Base-by-base conservation (phyloP, 2,113 vertebrate genomes). In the Hyperoodon ampullatus region DNA sequence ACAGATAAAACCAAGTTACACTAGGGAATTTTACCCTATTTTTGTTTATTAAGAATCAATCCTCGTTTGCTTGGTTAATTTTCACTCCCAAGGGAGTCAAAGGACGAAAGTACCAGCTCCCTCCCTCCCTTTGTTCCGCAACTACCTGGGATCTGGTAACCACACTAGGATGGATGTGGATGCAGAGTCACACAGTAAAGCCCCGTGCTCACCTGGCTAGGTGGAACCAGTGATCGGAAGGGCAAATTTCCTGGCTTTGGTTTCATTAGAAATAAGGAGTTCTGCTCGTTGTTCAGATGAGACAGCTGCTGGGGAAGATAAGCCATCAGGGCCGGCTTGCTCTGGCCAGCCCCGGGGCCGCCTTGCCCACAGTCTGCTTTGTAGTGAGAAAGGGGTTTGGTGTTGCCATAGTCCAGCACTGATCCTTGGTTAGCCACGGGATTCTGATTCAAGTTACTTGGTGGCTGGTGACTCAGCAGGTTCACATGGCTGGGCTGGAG, bases 351-450 rank as follows among this genome's bases (percentile, higher is more conserved):
- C 6, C 98, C 98, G 0, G 98, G 96, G 3, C 98, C 98, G 61
- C 93, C 98, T 97, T 97, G 99, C 9, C 98, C 98, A 92, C 98
- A 99, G 92, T 99, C 99, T 1, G 98, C 99, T 98, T 99, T 99
- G 81, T 99, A 99, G 98, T 99, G 99, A 8, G 99, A 99, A 94
- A 99, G 99, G 66, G 99, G 99, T 96, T 99, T 99, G 93, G 99
- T 99, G 98, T 99, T 99, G 95, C 98, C 99, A 65, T 99, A 99
- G 98, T 99, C 99, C 58, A 99, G 98, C 98, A 99, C 97, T 0
- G 99, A 94, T 7, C 98, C 97, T 89, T 99, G 99, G 39, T 96
- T 98, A 0, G 98, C 98, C 10, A 98, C 97, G 0, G 98, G 74
- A 0, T 98, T 98, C 42, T 99, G 99, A 95, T 98, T 98, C 93